Percentiles rank a stretch among this genome's conserved stretches.
phyloP scores from a whole-genome alignment of 1,140 invertebrate genomes.

The Phymorhynchus buccinoides region DNA sequence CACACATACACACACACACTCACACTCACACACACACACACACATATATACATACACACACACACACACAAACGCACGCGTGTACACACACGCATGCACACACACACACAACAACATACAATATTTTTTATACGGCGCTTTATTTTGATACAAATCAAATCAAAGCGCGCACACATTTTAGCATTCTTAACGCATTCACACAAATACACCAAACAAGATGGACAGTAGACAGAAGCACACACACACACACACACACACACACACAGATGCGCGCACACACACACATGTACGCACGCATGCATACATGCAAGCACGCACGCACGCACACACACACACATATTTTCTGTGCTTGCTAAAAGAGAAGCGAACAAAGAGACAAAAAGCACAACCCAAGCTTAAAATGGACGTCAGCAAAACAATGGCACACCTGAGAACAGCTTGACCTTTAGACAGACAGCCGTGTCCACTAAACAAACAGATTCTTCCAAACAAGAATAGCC shows the following conservation, averaged over 20 bases:
- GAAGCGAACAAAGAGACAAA: too few relatives aligned
- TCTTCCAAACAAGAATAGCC: too few relatives aligned
- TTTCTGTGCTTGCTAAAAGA: too few relatives aligned
- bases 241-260: not conserved
- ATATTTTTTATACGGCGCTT: not conserved
- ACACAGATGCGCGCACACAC: not conserved
- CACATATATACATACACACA: not conserved
- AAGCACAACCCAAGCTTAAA: too few relatives aligned
- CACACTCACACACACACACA: conserved; percentile 10
- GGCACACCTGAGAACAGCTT: too few relatives aligned
- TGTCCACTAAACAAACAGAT: too few relatives aligned
- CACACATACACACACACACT: not conserved
- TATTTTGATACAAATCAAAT: too few relatives aligned
- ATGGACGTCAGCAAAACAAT: too few relatives aligned
- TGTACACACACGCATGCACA: not conserved
- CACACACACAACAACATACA: not conserved
- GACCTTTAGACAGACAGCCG: too few relatives aligned
- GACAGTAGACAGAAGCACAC: not conserved
- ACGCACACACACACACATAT: not conserved
- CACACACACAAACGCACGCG: not conserved
- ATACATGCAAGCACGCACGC: not conserved
- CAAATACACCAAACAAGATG: too few relatives aligned
- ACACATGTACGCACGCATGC: not conserved
- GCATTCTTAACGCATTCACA: not conserved
- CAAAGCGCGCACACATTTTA: too few relatives aligned